Conservation (phyloP, 2,888 invertebrate genomes). For the Smittia sp. region DNA sequence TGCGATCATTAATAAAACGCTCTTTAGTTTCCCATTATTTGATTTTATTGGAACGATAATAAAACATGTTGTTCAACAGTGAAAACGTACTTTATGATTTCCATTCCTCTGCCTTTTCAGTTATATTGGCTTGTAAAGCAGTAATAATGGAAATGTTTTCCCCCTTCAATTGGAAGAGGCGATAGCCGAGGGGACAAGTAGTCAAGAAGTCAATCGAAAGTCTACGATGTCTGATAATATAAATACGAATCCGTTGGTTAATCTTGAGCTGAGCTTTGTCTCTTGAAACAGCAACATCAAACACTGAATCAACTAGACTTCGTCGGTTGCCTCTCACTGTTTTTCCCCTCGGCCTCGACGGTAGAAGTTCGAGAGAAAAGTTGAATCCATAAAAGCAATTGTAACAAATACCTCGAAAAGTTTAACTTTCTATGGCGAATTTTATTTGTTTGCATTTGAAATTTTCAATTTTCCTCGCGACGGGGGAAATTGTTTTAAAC, state of each 20-base stretch:
- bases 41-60: conserved; percentile 34
- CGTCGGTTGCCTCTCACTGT: too few species aligned
- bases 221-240: too few species aligned
- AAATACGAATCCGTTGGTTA: too few species aligned
- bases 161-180: not conserved
- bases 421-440: conserved; percentile 34
- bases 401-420: conserved; percentile 9
- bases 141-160: conserved; percentile 15
- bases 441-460: conserved; percentile 27
- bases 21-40: conserved; percentile 34
- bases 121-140: conserved; percentile 9
- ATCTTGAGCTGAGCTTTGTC: too few species aligned
- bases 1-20: conserved; percentile 31
- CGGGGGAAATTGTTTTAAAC: not conserved
- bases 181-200: not conserved
- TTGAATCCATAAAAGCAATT: conserved; percentile 29
- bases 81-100: conserved; percentile 36
- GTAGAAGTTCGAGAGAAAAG: not conserved
- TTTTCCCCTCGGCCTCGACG: not conserved
- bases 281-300: too few species aligned
- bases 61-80: conserved; percentile 22
- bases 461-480: not conserved
- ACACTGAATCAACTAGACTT: too few species aligned
- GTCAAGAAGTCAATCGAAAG: not conserved
- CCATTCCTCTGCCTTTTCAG: not conserved